phyloP scores from a whole-genome alignment of 2,888 invertebrate species.

The Leptopilina syphax region DNA sequence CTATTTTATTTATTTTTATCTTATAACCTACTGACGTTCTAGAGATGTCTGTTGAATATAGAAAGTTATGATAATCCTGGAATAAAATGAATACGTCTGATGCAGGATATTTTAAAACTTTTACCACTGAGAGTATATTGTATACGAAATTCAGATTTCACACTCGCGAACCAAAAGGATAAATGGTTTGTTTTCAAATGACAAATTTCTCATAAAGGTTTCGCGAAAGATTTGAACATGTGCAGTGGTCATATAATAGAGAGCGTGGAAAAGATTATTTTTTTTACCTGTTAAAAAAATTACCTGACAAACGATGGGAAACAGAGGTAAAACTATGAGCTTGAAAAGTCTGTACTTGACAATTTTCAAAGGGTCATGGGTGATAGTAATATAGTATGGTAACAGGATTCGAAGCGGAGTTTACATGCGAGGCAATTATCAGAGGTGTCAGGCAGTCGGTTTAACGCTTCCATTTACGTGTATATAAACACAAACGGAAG shows the following conservation, averaged over 20 bases:
- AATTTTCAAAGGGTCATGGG: slow-evolving; percentile 57
- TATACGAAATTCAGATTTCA: too few species aligned
- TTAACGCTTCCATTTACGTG: slow-evolving; percentile 71
- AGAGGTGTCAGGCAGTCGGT: slow-evolving; percentile 72
- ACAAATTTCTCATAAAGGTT: too few species aligned
- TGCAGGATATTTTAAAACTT: too few species aligned
- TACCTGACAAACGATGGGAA: not conserved
- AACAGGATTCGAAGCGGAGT: slow-evolving; percentile 70
- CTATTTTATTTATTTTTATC: too few species aligned
- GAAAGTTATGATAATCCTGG: too few species aligned
- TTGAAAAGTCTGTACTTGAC: slow-evolving; percentile 56
- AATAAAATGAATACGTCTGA: too few species aligned
- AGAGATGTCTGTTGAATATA: too few species aligned
- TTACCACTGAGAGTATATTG: too few species aligned
- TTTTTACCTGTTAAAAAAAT: not conserved
- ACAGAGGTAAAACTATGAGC: slow-evolving; percentile 32
- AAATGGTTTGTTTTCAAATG: slow-evolving; percentile 1
- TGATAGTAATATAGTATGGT: slow-evolving; percentile 64
- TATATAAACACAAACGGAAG: slow-evolving; percentile 68
- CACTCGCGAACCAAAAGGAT: too few species aligned
- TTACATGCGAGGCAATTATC: slow-evolving; percentile 73
- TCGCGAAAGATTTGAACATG: too few species aligned
- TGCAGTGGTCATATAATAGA: not conserved
- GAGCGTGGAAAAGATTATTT: not conserved
- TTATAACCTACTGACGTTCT: too few species aligned